Evolutionary conservation across 2,888 invertebrate species (phyloP), one percentile per base, ranked within the genome.

Genomic region (Habroteleia sp.): DNA sequence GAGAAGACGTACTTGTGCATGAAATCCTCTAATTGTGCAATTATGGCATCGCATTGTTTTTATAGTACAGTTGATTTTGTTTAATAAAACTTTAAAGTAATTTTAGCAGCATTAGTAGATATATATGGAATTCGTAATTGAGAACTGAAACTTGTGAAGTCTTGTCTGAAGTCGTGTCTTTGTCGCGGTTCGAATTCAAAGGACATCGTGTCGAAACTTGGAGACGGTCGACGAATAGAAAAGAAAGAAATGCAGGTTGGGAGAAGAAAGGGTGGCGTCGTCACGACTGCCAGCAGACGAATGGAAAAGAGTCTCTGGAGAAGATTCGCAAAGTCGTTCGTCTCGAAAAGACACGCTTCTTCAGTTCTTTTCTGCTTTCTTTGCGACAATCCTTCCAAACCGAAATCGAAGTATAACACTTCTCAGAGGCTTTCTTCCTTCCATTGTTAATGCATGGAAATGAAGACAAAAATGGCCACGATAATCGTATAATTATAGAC

Each of bases 181-280:
- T 82, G 83, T 82, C 81, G 82, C 74, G 78, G 77, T 74, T 77
- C 77, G 79, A 82, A 84, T 85, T 85, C 84, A 84, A 85, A 84
- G 83, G 82, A 83, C 82, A 81, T 84, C 82, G 82, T 82, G 81
- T 80, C 78, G 81, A 83, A 84, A 85, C 79, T 85, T 83, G 71
- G 79, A 56, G 63, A 69, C 69, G 75, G 75, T 71, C 65, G 79
- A 77, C 60, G 50, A 77, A 65, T 71, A 71, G 73, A 72, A 72
- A 73, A 69, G 62, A 73, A 68, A 31, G 58, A 58, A 62, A 50
- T 33, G 42, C 56, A 42, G 62, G 42, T 29, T 35, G 48, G 39
- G 39, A 58, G 50, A 48, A 72, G 63, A 69, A 66, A 65, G 74
- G 73, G 66, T 50, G 54, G 62, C 74, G 62, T 66, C 74, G 66